Conservation (phyloP, 2,113 vertebrate genomes). For the Symphodus melops region DNA sequence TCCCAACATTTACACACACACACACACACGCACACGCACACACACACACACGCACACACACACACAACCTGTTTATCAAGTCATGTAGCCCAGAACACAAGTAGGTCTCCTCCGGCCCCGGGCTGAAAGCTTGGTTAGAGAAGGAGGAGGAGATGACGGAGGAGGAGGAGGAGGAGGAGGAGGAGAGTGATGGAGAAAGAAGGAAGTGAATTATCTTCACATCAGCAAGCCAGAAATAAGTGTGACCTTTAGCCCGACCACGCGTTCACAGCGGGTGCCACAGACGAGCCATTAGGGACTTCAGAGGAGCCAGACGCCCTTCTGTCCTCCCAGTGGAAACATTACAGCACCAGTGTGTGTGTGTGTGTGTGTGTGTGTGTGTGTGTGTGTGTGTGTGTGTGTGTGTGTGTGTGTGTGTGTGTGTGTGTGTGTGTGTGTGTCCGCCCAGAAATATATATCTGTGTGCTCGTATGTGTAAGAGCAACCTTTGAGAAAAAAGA, state of each 20-base stretch:
- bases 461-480: not conserved
- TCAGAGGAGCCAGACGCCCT: constrained; percentile 37
- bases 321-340: constrained; percentile 37
- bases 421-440: not conserved
- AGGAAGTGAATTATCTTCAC: constrained; percentile 58
- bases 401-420: not conserved
- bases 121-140: constrained; percentile 26
- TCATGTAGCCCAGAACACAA: constrained; percentile 42
- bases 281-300: constrained; percentile 64
- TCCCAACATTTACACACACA: constrained; percentile 14
- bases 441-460: not conserved
- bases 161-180: constrained; percentile 7
- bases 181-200: constrained; percentile 8
- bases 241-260: constrained; percentile 72
- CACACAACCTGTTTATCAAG: constrained; percentile 25
- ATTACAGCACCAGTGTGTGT: constrained; percentile 29
- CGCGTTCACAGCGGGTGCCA: constrained; percentile 61
- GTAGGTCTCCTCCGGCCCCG: constrained; percentile 49
- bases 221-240: constrained; percentile 72
- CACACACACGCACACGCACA: not conserved
- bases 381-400: constrained; percentile 4
- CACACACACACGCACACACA: constrained; percentile 12
- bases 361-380: constrained; percentile 5
- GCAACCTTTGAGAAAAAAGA: not conserved
- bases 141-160: not conserved